phyloP scores from a whole-genome alignment of 2,888 invertebrate species.

The Limenitis arthemis region DNA sequence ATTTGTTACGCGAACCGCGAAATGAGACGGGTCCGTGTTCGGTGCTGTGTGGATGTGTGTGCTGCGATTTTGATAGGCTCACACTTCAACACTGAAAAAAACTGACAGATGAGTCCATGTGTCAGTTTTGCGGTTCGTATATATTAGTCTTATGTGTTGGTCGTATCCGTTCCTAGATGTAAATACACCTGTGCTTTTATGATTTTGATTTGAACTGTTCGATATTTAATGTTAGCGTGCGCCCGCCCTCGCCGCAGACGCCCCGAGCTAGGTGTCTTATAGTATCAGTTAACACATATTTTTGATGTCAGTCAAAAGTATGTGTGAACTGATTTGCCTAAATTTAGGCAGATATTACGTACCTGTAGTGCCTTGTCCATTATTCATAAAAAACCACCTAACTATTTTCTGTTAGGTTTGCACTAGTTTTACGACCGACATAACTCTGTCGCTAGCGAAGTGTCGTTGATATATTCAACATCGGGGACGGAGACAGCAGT shows the following conservation, averaged over 20 bases:
- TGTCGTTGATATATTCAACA: conserved; percentile 11
- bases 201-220: conserved; percentile 1
- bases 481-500: conserved; percentile 16
- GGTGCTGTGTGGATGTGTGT: no score
- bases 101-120: no score
- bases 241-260: neutral
- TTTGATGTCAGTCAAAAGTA: neutral
- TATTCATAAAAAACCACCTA: conserved; percentile 6
- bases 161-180: neutral
- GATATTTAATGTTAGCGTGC: neutral
- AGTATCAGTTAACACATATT: no score
- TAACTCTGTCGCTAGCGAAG: conserved; percentile 9
- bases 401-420: conserved; percentile 26
- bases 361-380: conserved; percentile 17
- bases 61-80: no score
- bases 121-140: neutral
- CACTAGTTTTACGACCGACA: conserved; percentile 11
- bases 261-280: no score
- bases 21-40: no score
- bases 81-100: no score
- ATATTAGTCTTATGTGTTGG: neutral
- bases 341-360: conserved; percentile 11
- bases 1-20: no score
- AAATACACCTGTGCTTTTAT: neutral
- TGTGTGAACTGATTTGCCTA: conserved; percentile 1